Base-by-base conservation (phyloP, 2,888 invertebrate species). In the Ophion obscuratus region DNA sequence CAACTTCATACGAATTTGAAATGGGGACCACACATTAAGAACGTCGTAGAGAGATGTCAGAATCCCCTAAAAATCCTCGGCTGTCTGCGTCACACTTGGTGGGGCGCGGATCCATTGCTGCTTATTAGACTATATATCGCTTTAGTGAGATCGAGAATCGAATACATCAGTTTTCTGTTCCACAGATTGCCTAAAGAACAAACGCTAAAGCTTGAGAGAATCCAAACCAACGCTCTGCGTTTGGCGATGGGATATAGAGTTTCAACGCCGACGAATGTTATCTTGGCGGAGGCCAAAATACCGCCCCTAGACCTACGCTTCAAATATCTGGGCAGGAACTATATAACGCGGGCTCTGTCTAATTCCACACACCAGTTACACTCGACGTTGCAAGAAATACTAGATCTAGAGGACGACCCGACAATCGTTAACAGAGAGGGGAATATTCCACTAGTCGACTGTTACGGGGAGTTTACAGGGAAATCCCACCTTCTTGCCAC, bases 21-120 rank as follows among this genome's bases (percentile, higher is more conserved):
- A 0, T 78, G 77, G 83, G 17, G 59, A 2, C 44, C 67, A 17
- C 77, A 83, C 20, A 59, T 83, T 40, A 47, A 73, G 1, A 77
- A 78, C 9, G 67, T 78, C 2, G 24, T 14, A 1, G 59, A 47
- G 1, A 78, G 36, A 0, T 78, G 71, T 47, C 73, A 73, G 5
- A 82, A 82, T 24, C 71, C 77, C 7, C 0, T 82, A 82, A 82
- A n/a, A n/a, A 66, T 77, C 14, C 10, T 82, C 2, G 61, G 64
- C 1, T 85, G 74, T n/a, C 40, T 85, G 6, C 61, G 68, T 24
- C 73, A 75, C 11, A 81, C 70, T n/a, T 70, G 70, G 70, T 70
- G 70, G 70, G 70, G 70, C 6, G 66, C 70, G 0, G 70, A 70
- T 70, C 53, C 70, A 1, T 7, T 36, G 2, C 7, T 75, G 9